These are phyloP conservation scores for Enoplosus armatus DNA, from an alignment of 2,797 vertebrate genomes.

Conservation along the genomic window DNA sequence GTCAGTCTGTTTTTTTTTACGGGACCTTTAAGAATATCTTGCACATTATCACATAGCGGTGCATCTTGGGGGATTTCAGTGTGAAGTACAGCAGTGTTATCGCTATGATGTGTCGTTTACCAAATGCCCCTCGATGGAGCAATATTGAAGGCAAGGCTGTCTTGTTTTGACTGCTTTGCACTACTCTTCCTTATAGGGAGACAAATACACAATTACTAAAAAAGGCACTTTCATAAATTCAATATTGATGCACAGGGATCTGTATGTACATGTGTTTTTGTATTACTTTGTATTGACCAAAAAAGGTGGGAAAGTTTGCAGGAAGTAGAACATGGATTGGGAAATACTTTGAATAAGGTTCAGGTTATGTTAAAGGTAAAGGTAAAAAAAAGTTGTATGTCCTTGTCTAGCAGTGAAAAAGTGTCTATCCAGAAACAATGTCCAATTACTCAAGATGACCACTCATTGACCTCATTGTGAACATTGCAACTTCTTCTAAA, in stretches of 20 bases:
- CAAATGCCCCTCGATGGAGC: conserved; percentile 29
- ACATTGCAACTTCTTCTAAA: not conserved
- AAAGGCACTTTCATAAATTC: not conserved
- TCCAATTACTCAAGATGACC: not conserved
- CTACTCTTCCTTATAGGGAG: not conserved
- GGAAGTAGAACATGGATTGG: not conserved
- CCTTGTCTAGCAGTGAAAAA: not conserved
- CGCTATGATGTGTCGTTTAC: conserved; percentile 13
- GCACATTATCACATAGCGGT: conserved; percentile 20
- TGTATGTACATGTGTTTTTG: not conserved
- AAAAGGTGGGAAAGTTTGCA: not conserved
- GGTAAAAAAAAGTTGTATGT: not conserved
- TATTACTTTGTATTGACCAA: not conserved
- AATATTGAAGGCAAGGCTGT: conserved; percentile 8
- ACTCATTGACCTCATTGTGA: not conserved
- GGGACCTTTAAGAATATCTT: conserved; percentile 24
- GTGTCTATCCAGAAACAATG: not conserved
- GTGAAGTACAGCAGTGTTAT: not conserved
- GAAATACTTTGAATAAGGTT: not conserved
- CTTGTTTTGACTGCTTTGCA: conserved; percentile 30
- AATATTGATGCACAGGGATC: not conserved
- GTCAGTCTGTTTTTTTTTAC: conserved; percentile 27
- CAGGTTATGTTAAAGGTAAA: not conserved
- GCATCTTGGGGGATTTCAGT: conserved; percentile 19
- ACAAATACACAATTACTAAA: conserved; percentile 8